These are phyloP conservation scores for Sminthurinus aureus DNA, from an alignment of 2,888 invertebrate species.

Conservation along the genomic window DNA sequence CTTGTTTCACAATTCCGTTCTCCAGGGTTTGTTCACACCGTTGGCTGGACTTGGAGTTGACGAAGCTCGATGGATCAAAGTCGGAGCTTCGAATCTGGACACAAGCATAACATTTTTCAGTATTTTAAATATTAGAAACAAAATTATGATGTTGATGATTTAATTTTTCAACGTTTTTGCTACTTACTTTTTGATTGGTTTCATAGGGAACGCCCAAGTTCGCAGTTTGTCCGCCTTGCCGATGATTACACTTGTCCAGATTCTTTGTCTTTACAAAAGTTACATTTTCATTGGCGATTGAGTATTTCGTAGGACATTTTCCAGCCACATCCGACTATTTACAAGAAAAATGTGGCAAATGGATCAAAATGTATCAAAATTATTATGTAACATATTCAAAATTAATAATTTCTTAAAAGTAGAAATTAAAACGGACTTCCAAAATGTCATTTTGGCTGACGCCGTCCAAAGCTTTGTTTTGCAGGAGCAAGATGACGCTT, in stretches of 20 bases:
- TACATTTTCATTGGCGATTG: not conserved
- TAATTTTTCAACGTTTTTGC: no score
- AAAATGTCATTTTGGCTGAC: conserved; percentile 12
- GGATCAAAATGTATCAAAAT: no score
- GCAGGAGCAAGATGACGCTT: conserved; percentile 83
- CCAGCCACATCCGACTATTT: conserved; percentile 36
- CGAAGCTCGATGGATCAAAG: no score
- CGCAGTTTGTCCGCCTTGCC: conserved; percentile 34
- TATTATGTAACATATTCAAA: no score
- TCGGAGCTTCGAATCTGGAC: no score
- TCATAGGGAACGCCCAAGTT: conserved; percentile 32
- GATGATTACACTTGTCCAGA: conserved; percentile 21
- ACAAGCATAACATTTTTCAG: no score
- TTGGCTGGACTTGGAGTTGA: conserved; percentile 13
- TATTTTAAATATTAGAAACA: no score
- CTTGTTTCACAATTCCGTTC: conserved; percentile 26
- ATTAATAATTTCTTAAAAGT: no score
- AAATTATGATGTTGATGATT: no score
- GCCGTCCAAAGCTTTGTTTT: conserved; percentile 62
- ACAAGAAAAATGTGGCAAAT: no score
- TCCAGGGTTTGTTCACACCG: conserved; percentile 30
- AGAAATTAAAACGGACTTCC: conserved; percentile 34
- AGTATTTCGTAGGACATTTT: conserved; percentile 35
- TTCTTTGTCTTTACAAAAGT: conserved; percentile 36
- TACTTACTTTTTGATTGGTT: no score